Evolutionary conservation across 92 coral and sea anemone genomes (phyloP).

Genomic region (Porites lobata): DNA sequence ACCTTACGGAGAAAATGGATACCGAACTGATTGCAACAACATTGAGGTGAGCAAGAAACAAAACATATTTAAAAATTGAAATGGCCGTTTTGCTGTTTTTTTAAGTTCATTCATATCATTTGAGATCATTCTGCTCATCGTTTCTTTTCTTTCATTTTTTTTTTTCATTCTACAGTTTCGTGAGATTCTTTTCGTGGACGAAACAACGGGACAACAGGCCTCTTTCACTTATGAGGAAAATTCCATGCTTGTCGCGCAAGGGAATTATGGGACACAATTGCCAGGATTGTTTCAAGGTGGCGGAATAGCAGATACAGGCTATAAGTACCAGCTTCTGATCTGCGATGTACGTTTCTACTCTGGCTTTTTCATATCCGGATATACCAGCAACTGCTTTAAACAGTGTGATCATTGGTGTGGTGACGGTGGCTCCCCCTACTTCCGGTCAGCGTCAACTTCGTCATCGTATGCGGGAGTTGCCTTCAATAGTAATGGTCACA

Average conservation of each 20-base stretch:
- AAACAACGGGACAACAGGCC: slow-evolving; percentile 29
- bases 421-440: slow-evolving; percentile 22
- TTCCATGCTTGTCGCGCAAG: slow-evolving; percentile 15
- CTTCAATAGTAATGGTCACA: slow-evolving; percentile 61
- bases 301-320: slow-evolving; percentile 42
- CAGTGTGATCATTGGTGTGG: slow-evolving; percentile 24
- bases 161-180: slow-evolving; percentile 35
- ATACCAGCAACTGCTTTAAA: slow-evolving; percentile 37
- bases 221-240: slow-evolving; percentile 30
- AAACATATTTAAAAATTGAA: no score
- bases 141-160: neutral
- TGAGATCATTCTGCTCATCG: neutral
- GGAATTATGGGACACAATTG: slow-evolving; percentile 19
- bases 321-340: slow-evolving; percentile 51
- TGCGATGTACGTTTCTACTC: slow-evolving; percentile 32
- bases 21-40: slow-evolving; percentile 55
- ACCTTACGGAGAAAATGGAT: slow-evolving; percentile 55
- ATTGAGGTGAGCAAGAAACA: slow-evolving; percentile 27
- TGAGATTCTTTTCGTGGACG: slow-evolving; percentile 55
- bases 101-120: no score
- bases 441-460: slow-evolving; percentile 41
- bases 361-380: slow-evolving; percentile 59
- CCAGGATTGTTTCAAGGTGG: slow-evolving; percentile 45
- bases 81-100: no score
- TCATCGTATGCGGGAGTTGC: slow-evolving; percentile 32